Base-by-base conservation (phyloP, 1,140 invertebrate species). In the Helicoverpa armigera region DNA sequence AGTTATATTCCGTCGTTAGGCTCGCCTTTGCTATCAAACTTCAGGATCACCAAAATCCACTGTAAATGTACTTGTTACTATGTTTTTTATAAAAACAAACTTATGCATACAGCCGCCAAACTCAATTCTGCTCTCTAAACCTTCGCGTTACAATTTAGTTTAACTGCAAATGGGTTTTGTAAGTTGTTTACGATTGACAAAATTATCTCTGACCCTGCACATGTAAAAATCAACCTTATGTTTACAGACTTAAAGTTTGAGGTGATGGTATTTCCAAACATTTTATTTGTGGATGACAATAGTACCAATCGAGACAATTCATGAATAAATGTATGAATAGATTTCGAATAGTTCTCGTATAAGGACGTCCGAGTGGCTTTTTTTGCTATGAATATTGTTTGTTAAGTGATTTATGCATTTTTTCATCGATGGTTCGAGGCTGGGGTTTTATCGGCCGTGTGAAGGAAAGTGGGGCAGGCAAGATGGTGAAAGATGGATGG, bases 271-370 rank as follows among this genome's bases (percentile, higher is more conserved):
- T 61, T 35, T 75, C 1, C 23, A 75, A 75, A 61, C 23, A 2
- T 75, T 75, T 43, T 60, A 61, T 75, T 63, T 63, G 13, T 51
- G 43, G 73, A 75, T 75, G 73, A 75, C 73, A 75, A 75, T 75
- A 61, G 73, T 61, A 61, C 58, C 73, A 75, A 75, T 75, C 51
- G 69, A 75, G 73, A 75, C 73, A 75, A 75, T 61, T 75, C 73
- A 75, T 75, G 73, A 75, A 75, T 75, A 75, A 63, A 75, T 75
- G 73, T 61, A 75, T 75, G 73, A 75, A 75, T 63, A 75, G 73
- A 75, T 75, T 61, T 61, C 10, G 58, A 75, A 61, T 75, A 61
- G 67, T 70, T 70, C 50, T 70, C 50, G 43, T 50, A 75, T 63
- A 63, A 75, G 73, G 61, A 61, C 73, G 73, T 60, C 73, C 73